Evolutionary conservation across 2,888 invertebrate genomes (phyloP).

Genomic region (Lepidocyrtoides sp.): DNA sequence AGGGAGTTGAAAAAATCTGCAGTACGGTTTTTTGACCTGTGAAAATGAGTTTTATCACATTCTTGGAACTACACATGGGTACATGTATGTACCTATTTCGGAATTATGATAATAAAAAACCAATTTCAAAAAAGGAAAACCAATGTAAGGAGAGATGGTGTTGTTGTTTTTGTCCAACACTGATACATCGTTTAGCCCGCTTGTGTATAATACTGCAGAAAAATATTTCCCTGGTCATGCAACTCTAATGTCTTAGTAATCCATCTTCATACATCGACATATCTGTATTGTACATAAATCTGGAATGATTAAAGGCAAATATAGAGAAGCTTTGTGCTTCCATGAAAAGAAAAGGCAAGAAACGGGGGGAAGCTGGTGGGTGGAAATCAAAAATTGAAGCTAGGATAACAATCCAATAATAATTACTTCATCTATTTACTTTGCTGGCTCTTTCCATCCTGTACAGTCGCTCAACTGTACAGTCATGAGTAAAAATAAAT

Average conservation of each 20-base stretch:
- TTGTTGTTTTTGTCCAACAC: too few species aligned
- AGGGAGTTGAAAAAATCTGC: conserved; percentile 31
- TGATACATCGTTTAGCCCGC: too few species aligned
- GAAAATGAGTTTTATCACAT: background rate
- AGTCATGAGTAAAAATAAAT: too few species aligned
- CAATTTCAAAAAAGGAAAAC: too few species aligned
- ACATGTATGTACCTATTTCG: background rate
- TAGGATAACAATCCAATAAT: background rate
- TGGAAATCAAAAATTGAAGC: background rate
- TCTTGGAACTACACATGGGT: background rate
- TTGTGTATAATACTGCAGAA: too few species aligned
- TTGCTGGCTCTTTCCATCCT: too few species aligned
- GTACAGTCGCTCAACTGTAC: too few species aligned
- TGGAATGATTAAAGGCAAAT: background rate
- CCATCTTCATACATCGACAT: conserved; percentile 59
- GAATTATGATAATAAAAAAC: background rate
- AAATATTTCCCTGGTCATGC: conserved; percentile 16
- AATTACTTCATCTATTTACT: too few species aligned
- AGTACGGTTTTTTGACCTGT: conserved; percentile 47
- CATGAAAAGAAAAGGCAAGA: too few species aligned
- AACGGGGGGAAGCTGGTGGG: too few species aligned
- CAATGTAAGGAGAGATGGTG: too few species aligned
- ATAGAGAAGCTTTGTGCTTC: background rate
- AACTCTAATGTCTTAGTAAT: conserved; percentile 7
- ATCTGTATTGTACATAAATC: background rate